phyloP scores from a whole-genome alignment of 1,140 invertebrate genomes.

The Drusus annulatus region DNA sequence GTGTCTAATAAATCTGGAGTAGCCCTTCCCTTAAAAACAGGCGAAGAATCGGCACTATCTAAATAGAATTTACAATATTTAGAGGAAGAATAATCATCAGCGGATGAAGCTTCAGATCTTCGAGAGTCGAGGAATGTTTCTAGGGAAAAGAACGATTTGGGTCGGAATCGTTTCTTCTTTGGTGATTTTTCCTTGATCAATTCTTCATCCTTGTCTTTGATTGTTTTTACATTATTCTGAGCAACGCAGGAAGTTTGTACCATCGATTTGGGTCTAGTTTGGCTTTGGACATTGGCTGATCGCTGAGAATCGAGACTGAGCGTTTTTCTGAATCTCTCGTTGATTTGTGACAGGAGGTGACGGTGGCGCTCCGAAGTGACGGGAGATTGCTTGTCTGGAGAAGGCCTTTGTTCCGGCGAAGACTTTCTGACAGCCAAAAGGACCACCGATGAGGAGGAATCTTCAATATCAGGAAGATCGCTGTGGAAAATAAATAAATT shows the following conservation, averaged over 20 bases:
- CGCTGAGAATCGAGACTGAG: slow-evolving; percentile 67
- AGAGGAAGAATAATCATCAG: slow-evolving; percentile 70
- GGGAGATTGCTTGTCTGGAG: slow-evolving; percentile 59
- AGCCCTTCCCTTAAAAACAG: slow-evolving; percentile 64
- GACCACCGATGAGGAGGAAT: slow-evolving; percentile 46
- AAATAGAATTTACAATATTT: slow-evolving; percentile 70
- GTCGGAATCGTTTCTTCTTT: slow-evolving; percentile 57
- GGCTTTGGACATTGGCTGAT: neutral
- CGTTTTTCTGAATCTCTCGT: slow-evolving; percentile 70
- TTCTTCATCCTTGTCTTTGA: slow-evolving; percentile 3
- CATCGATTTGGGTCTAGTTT: slow-evolving; percentile 65
- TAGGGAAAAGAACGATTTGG: slow-evolving; percentile 69
- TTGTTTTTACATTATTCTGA: neutral
- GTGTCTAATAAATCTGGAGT: slow-evolving; percentile 68
- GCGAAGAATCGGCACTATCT: slow-evolving; percentile 70
- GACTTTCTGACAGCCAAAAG: slow-evolving; percentile 52
- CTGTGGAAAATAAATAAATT: slow-evolving; percentile 45
- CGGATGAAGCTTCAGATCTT: slow-evolving; percentile 68
- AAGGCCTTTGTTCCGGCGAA: slow-evolving; percentile 47
- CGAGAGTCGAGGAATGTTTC: slow-evolving; percentile 70
- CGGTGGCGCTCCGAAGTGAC: slow-evolving; percentile 42
- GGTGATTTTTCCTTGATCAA: slow-evolving; percentile 8
- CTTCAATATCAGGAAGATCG: slow-evolving; percentile 55
- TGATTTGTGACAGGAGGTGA: slow-evolving; percentile 67
- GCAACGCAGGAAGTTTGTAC: slow-evolving; percentile 47